Percentiles rank a stretch among this genome's conserved stretches.
phyloP scores from a whole-genome alignment of 2,113 vertebrate species.

The Ivindomyrus marchei region DNA sequence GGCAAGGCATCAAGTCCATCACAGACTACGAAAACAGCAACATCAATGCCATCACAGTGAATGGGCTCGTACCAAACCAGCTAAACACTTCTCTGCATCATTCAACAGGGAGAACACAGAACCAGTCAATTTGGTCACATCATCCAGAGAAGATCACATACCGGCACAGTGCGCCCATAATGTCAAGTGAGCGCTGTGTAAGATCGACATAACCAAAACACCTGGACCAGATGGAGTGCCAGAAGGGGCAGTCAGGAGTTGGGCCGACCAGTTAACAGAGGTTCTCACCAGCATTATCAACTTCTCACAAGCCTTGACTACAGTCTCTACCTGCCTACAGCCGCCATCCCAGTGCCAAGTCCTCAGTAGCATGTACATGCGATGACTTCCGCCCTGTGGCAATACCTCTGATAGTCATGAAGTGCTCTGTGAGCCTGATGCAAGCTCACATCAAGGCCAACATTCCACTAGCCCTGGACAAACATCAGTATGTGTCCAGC shows the following conservation, averaged over 20 bases:
- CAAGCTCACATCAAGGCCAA: not conserved
- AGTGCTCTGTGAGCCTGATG: not conserved
- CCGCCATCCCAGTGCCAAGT: not conserved
- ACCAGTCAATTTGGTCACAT: not conserved
- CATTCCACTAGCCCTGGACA: not conserved
- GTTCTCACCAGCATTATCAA: not conserved
- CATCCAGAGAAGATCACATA: not conserved
- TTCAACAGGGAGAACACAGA: not conserved
- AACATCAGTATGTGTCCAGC: not conserved
- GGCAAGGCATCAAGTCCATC: not conserved
- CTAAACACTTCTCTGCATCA: not conserved
- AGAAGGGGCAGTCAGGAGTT: not conserved
- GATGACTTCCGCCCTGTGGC: not conserved
- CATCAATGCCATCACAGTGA: not conserved
- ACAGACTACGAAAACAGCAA: not conserved
- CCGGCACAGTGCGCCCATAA: not conserved
- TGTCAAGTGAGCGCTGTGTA: not conserved
- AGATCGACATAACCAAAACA: not conserved
- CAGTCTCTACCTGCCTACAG: not conserved
- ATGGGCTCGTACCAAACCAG: not conserved
- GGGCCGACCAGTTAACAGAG: not conserved
- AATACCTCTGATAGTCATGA: not conserved
- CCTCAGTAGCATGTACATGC: not conserved
- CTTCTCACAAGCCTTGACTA: not conserved
- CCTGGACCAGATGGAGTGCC: not conserved